Conservation (phyloP, 2,888 invertebrate species). For the Diadegma fenestrale region DNA sequence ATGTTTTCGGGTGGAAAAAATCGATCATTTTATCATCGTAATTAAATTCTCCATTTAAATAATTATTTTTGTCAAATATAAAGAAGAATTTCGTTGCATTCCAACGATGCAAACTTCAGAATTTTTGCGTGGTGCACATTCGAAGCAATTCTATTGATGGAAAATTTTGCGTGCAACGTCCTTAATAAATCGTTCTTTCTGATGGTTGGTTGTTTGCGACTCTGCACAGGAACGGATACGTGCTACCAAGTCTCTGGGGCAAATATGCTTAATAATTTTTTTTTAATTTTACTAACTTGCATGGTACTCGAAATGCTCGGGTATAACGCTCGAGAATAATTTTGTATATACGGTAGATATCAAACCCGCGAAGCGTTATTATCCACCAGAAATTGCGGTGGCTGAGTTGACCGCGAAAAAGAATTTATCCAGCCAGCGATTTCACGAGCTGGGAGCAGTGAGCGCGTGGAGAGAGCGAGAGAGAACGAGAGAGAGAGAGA, state of each 20-base stretch:
- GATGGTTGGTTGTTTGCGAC: background rate
- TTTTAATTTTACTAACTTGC: background rate
- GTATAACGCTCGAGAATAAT: background rate
- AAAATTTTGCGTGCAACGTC: too few species aligned
- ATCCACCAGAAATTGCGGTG: slow-evolving; percentile 44
- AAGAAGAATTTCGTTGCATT: too few species aligned
- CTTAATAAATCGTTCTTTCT: background rate
- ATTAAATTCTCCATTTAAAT: too few species aligned
- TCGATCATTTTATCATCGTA: too few species aligned
- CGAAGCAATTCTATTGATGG: too few species aligned
- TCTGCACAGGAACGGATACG: too few species aligned
- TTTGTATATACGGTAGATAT: background rate
- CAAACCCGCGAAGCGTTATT: slow-evolving; percentile 23
- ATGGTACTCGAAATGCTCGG: background rate
- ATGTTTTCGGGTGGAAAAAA: too few species aligned
- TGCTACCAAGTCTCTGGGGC: background rate
- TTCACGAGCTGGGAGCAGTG: background rate
- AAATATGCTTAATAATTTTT: background rate
- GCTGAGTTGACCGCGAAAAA: slow-evolving; percentile 55
- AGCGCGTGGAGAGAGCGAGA: background rate
- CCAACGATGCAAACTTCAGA: too few species aligned
- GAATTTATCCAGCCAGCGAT: slow-evolving; percentile 7
- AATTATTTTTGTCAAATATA: too few species aligned
- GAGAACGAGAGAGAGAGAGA: background rate
- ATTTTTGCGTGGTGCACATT: too few species aligned